phyloP scores from a whole-genome alignment of 2,888 invertebrate genomes.

The Criorhina ranunculi region DNA sequence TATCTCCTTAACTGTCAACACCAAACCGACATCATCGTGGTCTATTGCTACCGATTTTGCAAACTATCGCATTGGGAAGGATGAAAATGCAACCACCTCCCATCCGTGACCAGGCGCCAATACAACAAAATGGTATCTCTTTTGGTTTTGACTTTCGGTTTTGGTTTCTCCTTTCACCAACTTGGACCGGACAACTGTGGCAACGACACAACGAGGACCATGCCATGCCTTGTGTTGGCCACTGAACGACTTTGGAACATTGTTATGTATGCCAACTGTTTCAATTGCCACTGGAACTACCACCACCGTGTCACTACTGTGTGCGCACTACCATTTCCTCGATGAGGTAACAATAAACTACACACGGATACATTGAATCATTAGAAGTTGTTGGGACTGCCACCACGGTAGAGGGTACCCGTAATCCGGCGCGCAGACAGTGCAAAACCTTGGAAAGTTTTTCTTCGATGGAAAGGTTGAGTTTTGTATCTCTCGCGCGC shows the following conservation, averaged over 20 bases:
- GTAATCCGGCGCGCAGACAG: constrained; percentile 31
- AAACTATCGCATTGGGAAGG: constrained; percentile 38
- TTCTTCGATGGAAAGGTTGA: constrained; percentile 14
- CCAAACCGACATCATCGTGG: constrained; percentile 20
- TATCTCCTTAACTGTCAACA: constrained; percentile 55
- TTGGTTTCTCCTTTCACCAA: constrained; percentile 29
- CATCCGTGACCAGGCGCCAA: constrained; percentile 18
- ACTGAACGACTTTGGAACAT: constrained; percentile 44
- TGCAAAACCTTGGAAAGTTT: constrained; percentile 44
- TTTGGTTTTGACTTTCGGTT: constrained; percentile 22
- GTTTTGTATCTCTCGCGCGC: constrained; percentile 17
- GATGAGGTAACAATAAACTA: constrained; percentile 58
- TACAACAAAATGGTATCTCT: constrained; percentile 45
- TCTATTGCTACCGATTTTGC: constrained; percentile 13
- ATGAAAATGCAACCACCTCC: constrained; percentile 14
- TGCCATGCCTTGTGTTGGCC: constrained; percentile 40
- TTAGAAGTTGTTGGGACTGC: constrained; percentile 40
- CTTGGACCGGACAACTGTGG: constrained; percentile 21
- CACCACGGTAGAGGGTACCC: constrained; percentile 23
- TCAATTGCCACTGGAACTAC: constrained; percentile 44
- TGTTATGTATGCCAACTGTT: constrained; percentile 54
- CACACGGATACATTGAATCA: constrained; percentile 33
- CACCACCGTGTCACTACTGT: constrained; percentile 6
- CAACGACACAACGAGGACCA: not conserved
- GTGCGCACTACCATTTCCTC: constrained; percentile 42